Percentiles rank a stretch among this genome's conserved stretches.
These are phyloP conservation scores for Helarctos malayanus DNA, from an alignment of 2,797 vertebrate species.

Conservation along the genomic window DNA sequence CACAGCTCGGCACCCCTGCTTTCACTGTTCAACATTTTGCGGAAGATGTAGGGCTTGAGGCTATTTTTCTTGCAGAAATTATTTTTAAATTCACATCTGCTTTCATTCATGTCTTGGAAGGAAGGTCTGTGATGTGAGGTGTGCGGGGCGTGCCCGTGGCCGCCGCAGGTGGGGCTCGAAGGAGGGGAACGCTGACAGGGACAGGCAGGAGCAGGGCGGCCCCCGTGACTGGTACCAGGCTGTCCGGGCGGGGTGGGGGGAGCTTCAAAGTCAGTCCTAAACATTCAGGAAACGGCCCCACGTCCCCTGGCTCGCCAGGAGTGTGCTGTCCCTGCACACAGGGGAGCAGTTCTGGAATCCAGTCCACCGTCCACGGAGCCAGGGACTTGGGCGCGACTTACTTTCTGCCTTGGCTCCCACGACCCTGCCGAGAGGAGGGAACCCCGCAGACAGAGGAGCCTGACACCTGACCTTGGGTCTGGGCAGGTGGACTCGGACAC, in stretches of 20 bases:
- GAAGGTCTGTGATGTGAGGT: neutral
- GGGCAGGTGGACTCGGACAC: accelerated
- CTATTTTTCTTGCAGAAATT: conserved; percentile 68
- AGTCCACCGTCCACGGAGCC: accelerated
- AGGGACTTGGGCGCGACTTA: accelerated
- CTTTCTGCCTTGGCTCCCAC: neutral
- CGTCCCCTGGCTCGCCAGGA: accelerated
- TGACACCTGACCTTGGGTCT: accelerated
- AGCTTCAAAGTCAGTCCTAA: neutral
- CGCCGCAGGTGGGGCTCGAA: neutral
- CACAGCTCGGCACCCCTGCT: conserved; percentile 84
- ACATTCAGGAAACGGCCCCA: accelerated
- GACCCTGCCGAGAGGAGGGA: accelerated
- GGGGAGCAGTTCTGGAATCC: neutral
- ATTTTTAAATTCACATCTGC: conserved; percentile 25
- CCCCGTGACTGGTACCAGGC: neutral
- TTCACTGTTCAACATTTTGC: conserved; percentile 80
- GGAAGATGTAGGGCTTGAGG: conserved; percentile 59
- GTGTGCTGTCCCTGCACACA: accelerated
- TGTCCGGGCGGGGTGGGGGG: neutral
- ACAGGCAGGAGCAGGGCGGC: neutral
- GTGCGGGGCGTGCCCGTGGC: neutral
- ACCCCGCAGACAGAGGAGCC: accelerated
- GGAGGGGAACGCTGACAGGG: neutral
- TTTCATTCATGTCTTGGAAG: conserved; percentile 60